Evolutionary conservation across 2,113 vertebrate genomes (phyloP).

Genomic region (Spilogale gracilis): DNA sequence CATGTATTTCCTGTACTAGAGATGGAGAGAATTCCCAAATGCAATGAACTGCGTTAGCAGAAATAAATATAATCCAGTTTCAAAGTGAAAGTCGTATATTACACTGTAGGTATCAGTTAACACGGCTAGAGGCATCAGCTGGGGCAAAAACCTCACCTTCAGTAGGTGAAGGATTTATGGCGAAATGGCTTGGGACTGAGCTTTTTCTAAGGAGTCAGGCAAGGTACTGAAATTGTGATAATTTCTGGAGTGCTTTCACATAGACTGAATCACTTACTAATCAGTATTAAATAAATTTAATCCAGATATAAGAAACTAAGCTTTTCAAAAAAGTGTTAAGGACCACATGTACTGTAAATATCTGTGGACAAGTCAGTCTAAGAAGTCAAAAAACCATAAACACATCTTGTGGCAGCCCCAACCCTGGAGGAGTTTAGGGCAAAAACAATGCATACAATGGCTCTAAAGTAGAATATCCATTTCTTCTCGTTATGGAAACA

Average conservation of each 20-base stretch:
- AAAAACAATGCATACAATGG: neutral
- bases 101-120: neutral
- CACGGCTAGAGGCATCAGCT: neutral
- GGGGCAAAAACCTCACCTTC: neutral
- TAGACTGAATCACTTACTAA: slow-evolving; percentile 5
- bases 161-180: neutral
- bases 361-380: neutral
- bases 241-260: neutral
- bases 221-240: neutral
- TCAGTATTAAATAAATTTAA: slow-evolving; percentile 38
- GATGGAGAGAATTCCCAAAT: neutral
- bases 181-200: neutral
- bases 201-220: slow-evolving; percentile 18
- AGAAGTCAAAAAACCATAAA: neutral
- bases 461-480: neutral
- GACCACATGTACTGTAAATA: neutral
- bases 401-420: neutral
- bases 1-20: neutral
- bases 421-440: neutral
- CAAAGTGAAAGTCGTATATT: slow-evolving; percentile 35
- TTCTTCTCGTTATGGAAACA: neutral
- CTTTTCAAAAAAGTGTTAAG: slow-evolving; percentile 12
- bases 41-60: neutral
- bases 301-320: neutral
- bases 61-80: slow-evolving; percentile 57